These are phyloP conservation scores for Frankliniella intonsa DNA, from an alignment of 2,888 invertebrate species.

Conservation along the genomic window DNA sequence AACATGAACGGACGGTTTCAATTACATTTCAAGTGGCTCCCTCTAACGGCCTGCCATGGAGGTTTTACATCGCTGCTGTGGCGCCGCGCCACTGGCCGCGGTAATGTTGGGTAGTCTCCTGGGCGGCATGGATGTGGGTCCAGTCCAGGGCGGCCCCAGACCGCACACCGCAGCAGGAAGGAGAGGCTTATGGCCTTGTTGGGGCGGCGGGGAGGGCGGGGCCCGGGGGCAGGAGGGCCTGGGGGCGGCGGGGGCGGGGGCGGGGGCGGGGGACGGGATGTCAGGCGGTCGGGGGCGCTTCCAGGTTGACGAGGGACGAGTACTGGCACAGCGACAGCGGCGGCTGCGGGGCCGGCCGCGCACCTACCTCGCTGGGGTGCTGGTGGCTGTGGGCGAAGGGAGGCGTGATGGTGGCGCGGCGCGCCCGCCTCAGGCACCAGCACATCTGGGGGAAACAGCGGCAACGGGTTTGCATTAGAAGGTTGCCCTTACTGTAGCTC, in stretches of 20 bases:
- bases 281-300: slow-evolving; percentile 23
- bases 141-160: too few relatives aligned
- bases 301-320: slow-evolving; percentile 23
- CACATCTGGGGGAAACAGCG: not conserved
- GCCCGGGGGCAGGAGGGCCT: not conserved
- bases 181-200: not conserved
- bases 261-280: not conserved
- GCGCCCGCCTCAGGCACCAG: not conserved
- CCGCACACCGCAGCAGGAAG: too few relatives aligned
- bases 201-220: not conserved
- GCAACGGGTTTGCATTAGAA: not conserved
- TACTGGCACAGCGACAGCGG: slow-evolving; percentile 20
- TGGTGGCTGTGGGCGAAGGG: slow-evolving; percentile 12
- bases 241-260: not conserved
- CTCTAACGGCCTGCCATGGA: too few relatives aligned
- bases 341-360: not conserved
- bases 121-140: too few relatives aligned
- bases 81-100: too few relatives aligned
- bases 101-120: too few relatives aligned
- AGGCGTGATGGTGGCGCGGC: slow-evolving; percentile 7
- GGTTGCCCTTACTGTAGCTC: too few relatives aligned
- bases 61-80: too few relatives aligned
- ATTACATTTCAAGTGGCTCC: too few relatives aligned
- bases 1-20: too few relatives aligned
- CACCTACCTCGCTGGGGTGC: not conserved